Percentiles rank a stretch among this genome's conserved stretches.
Evolutionary conservation across 2,888 invertebrate genomes (phyloP).

Genomic region (Stenotaenia linearis): DNA sequence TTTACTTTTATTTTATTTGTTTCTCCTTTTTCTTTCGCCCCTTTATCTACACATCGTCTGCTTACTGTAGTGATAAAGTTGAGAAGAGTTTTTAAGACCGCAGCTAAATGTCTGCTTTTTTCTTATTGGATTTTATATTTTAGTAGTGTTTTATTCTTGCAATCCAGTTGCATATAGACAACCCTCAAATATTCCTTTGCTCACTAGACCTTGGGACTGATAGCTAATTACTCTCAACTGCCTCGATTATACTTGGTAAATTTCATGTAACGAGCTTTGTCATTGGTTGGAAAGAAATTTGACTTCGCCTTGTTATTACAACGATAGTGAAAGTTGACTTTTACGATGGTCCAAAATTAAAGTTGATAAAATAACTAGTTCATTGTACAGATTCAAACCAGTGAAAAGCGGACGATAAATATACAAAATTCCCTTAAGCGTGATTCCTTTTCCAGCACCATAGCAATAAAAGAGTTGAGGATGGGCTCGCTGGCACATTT

Average conservation of each 20-base stretch:
- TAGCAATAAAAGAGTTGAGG: background rate
- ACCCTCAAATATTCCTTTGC: constrained; percentile 6
- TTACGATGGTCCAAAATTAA: constrained; percentile 15
- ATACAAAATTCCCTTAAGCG: constrained; percentile 5
- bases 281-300: constrained; percentile 3
- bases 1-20: background rate
- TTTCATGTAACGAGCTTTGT: background rate
- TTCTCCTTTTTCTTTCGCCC: background rate
- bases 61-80: background rate
- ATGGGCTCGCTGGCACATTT: background rate
- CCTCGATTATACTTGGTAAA: constrained; percentile 15
- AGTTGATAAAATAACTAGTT: constrained; percentile 19
- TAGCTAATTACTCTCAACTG: constrained; percentile 14
- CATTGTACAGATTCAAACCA: constrained; percentile 13
- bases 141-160: background rate
- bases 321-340: background rate
- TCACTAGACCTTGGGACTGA: constrained; percentile 7
- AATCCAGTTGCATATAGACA: constrained; percentile 12
- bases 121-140: constrained; percentile 19
- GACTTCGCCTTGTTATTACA: constrained; percentile 2
- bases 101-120: constrained; percentile 1
- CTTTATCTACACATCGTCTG: background rate
- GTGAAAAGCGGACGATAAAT: background rate
- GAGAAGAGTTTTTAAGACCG: constrained; percentile 7
- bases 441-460: background rate